A percentile compares a stretch with the other conserved stretches of the same genome.
These are phyloP conservation scores for Helogale parvula DNA, from an alignment of 2,113 vertebrate species.

Conservation along the genomic window DNA sequence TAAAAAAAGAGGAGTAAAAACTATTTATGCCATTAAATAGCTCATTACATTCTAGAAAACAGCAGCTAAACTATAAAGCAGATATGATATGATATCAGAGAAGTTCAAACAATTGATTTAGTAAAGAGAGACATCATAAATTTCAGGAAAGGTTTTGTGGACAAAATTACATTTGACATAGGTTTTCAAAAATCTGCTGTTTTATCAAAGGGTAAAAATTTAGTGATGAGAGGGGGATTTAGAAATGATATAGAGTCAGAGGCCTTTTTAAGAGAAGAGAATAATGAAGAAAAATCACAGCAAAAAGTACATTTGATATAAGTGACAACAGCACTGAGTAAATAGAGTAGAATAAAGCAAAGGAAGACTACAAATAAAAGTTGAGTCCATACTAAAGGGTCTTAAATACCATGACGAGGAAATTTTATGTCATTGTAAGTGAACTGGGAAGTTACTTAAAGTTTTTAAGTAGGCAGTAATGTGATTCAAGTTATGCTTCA, in stretches of 20 bases:
- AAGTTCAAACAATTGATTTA: background rate
- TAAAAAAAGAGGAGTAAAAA: background rate
- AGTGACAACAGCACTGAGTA: background rate
- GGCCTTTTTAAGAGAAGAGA: background rate
- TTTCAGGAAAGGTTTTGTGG: background rate
- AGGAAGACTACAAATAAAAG: background rate
- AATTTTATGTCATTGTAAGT: background rate
- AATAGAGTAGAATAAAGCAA: background rate
- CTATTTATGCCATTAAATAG: background rate
- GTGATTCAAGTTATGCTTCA: background rate
- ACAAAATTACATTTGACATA: background rate
- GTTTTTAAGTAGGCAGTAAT: background rate
- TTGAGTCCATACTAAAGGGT: background rate
- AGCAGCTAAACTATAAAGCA: background rate
- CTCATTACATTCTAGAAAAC: background rate
- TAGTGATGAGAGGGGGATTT: background rate
- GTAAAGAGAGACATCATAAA: background rate
- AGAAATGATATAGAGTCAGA: background rate
- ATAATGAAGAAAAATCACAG: background rate
- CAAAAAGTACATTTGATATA: background rate
- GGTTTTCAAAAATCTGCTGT: background rate
- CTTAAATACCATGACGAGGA: background rate
- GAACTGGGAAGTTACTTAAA: background rate
- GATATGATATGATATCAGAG: background rate
- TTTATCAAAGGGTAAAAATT: conserved; percentile 28